Conservation (phyloP, 2,888 invertebrate genomes). For the Chorisops tibialis region DNA sequence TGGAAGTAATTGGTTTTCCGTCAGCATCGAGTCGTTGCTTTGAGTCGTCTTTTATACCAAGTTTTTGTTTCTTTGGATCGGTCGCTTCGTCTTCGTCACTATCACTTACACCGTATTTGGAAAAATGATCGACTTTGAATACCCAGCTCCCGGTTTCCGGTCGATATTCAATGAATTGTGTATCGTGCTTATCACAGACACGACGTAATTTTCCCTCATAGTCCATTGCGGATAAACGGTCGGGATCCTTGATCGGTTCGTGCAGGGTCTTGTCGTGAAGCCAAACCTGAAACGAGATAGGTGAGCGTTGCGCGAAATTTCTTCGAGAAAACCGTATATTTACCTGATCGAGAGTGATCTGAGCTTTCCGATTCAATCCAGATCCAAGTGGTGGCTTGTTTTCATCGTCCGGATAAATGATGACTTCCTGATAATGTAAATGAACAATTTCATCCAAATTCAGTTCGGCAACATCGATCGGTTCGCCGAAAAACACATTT, state of each 20-base stretch:
- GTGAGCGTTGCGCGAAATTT: not conserved
- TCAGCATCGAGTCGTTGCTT: not conserved
- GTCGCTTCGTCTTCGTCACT: slow-evolving; percentile 75
- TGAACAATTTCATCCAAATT: slow-evolving; percentile 86
- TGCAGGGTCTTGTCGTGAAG: slow-evolving; percentile 82
- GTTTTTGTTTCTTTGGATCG: slow-evolving; percentile 50
- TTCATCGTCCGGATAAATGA: slow-evolving; percentile 87
- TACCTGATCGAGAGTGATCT: slow-evolving; percentile 88
- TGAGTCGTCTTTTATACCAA: slow-evolving; percentile 34
- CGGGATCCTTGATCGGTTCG: slow-evolving; percentile 73
- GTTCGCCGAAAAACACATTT: slow-evolving; percentile 80
- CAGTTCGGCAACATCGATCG: slow-evolving; percentile 78
- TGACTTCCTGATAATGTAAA: slow-evolving; percentile 91
- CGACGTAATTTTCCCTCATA: slow-evolving; percentile 82
- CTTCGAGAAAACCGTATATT: not conserved
- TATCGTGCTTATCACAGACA: slow-evolving; percentile 81
- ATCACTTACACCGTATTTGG: slow-evolving; percentile 86
- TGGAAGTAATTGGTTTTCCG: not conserved
- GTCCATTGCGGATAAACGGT: slow-evolving; percentile 71
- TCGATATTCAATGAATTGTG: slow-evolving; percentile 89
- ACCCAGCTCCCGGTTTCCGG: slow-evolving; percentile 98
- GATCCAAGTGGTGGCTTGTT: slow-evolving; percentile 84
- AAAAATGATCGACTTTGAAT: slow-evolving; percentile 90
- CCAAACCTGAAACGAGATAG: slow-evolving; percentile 56
- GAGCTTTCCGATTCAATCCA: slow-evolving; percentile 85